phyloP scores from a whole-genome alignment of 2,888 invertebrate species.

The Archaeoteleia sp. region DNA sequence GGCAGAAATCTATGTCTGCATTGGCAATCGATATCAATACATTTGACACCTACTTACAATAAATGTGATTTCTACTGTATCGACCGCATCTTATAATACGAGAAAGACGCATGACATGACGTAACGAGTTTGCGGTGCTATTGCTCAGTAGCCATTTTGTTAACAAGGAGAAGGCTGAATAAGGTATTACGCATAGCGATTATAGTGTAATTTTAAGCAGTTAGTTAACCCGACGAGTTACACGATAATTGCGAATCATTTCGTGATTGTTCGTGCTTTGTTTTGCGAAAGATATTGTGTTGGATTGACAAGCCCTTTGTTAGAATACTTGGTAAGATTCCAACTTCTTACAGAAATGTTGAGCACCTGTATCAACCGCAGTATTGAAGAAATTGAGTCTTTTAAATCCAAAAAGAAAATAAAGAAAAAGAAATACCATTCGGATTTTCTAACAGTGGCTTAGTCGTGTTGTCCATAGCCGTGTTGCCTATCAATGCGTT shows the following conservation, averaged over 20 bases:
- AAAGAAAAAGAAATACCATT: no score
- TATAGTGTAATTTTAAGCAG: slow-evolving; percentile 63
- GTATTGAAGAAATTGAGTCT: neutral
- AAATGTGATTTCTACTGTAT: no score
- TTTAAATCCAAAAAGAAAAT: neutral
- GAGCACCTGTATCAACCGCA: slow-evolving; percentile 21
- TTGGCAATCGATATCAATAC: no score
- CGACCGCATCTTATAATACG: no score
- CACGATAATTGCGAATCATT: slow-evolving; percentile 23
- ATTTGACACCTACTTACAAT: no score
- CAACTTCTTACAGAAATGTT: slow-evolving; percentile 1
- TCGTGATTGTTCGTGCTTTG: slow-evolving; percentile 14
- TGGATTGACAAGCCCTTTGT: slow-evolving; percentile 21
- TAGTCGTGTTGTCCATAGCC: no score
- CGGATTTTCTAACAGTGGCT: no score
- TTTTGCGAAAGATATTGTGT: slow-evolving; percentile 34
- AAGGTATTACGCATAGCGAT: slow-evolving; percentile 71
- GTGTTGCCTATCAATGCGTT: no score
- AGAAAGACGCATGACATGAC: slow-evolving; percentile 53
- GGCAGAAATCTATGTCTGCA: no score
- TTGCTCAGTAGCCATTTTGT: slow-evolving; percentile 71
- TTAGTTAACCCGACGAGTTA: slow-evolving; percentile 36
- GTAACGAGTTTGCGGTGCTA: slow-evolving; percentile 59
- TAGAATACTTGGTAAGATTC: slow-evolving; percentile 33
- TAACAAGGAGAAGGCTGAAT: slow-evolving; percentile 67